phyloP scores from a whole-genome alignment of 2,113 vertebrate genomes.

The Chaetorhynchus papuensis region DNA sequence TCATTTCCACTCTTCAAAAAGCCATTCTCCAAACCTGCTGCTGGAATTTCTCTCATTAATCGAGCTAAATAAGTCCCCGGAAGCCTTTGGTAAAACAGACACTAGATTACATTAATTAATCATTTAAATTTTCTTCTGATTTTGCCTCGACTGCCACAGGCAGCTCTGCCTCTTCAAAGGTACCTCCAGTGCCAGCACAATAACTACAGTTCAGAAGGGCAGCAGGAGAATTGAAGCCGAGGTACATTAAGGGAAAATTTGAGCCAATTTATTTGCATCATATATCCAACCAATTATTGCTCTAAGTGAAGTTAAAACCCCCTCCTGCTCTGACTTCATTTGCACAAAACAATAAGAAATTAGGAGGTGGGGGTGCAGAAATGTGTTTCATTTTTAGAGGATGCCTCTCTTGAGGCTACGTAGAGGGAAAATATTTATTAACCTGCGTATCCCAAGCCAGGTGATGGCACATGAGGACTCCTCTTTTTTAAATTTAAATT shows the following conservation, averaged over 20 bases:
- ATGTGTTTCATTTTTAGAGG: not conserved
- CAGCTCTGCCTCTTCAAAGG: conserved; percentile 59
- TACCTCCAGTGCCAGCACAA: conserved; percentile 4
- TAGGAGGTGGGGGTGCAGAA: not conserved
- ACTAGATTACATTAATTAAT: conserved; percentile 70
- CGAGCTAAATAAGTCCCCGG: conserved; percentile 40
- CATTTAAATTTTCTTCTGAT: conserved; percentile 70
- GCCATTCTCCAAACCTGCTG: conserved; percentile 14
- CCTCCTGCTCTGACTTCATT: not conserved
- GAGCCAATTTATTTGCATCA: conserved; percentile 33
- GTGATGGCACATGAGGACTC: not conserved
- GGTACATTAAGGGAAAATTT: not conserved
- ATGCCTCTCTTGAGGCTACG: not conserved
- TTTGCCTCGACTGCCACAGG: conserved; percentile 53
- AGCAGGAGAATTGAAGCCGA: not conserved
- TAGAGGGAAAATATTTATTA: not conserved
- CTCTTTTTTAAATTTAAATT: not conserved
- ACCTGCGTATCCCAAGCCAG: not conserved
- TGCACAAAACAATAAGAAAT: not conserved
- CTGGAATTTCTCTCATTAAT: conserved; percentile 63
- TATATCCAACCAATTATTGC: not conserved
- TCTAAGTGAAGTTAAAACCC: not conserved
- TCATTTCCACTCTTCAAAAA: conserved; percentile 50
- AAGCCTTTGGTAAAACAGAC: conserved; percentile 68
- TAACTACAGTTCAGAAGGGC: conserved; percentile 12